Percentiles rank a stretch among this genome's conserved stretches.
Conservation (phyloP, 2,888 invertebrate species). For the Odontocerum albicorne region DNA sequence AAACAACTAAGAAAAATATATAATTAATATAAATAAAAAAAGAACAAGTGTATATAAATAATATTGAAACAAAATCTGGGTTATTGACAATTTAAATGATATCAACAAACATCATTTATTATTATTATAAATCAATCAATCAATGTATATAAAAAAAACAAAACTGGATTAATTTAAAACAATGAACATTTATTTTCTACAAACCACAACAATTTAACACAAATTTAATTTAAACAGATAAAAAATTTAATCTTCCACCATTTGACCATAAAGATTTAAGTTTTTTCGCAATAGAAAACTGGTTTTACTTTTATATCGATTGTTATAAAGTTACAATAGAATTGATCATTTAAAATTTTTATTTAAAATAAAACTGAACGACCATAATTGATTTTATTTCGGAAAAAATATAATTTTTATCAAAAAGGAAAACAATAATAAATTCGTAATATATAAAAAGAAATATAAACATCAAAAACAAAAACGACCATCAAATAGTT, state of each 20-base stretch:
- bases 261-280: conserved; percentile 62
- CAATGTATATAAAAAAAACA: conserved; percentile 19
- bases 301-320: conserved; percentile 62
- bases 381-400: conserved; percentile 47
- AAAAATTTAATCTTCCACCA: conserved; percentile 51
- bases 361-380: conserved; percentile 54
- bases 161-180: conserved; percentile 16
- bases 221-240: conserved; percentile 45
- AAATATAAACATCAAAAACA: conserved; percentile 19
- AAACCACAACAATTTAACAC: conserved; percentile 29
- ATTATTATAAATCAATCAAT: conserved; percentile 14
- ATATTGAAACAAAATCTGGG: conserved; percentile 22
- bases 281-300: conserved; percentile 63
- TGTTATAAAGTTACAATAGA: conserved; percentile 60
- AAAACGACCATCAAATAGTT: conserved; percentile 27
- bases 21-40: conserved; percentile 10
- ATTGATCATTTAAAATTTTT: conserved; percentile 58
- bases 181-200: conserved; percentile 11
- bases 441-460: conserved; percentile 25
- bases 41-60: conserved; percentile 21
- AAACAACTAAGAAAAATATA: conserved; percentile 2
- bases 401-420: conserved; percentile 48
- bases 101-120: conserved; percentile 4
- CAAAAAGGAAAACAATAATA: conserved; percentile 23
- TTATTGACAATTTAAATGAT: conserved; percentile 17